Evolutionary conservation across 2,888 invertebrate genomes (phyloP), one percentile per base, ranked within the genome.

Genomic region (Orchestes rusci): DNA sequence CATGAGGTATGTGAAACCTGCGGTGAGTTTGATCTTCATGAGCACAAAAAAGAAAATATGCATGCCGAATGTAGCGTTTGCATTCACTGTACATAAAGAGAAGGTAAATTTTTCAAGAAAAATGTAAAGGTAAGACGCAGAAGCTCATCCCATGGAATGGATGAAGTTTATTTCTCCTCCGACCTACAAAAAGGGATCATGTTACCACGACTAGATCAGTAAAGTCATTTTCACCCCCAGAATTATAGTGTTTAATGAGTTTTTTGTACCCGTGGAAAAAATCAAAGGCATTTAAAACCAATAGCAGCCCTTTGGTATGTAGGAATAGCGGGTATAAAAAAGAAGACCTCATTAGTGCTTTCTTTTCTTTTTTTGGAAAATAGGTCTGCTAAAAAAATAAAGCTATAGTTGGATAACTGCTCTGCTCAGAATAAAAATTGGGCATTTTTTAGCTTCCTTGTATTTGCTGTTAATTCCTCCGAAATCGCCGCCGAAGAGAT

Each of bases 261-360:
- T 43, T 30, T 51, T 51, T 36, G 51, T 51, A 13, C 51, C 51
- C 3, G 23, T 48, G 3, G 46, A 17, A 43, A 29, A 28, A 32
- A 27, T 34, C 29, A 35, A 20, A 31, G 31, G 10, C 18, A 19
- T 10, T 12, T 18, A 12, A 32, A 33, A 13, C 45, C 45, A 19
- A 31, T 51, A 36, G 49, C 49, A 13, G 38, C 52, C 8, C 10
- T 54, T 23, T 53, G 53, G 52, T 40, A 54, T 36, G 50, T 50
- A 39, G 48, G 33, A 12, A 29, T 53, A 8, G 27, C 43, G 4
- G 38, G 44, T 28, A 30, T 18, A 10, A 36, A 28, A 51, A 60
- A 47, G 56, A 61, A 34, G 61, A 61, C 37, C 29, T 50, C 27
- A 50, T 50, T 27, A 50, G 45, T 38, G 28, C 47, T 16, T 53